phyloP scores from a whole-genome alignment of 2,797 vertebrate species.

The Dendrocincla fuliginosa region DNA sequence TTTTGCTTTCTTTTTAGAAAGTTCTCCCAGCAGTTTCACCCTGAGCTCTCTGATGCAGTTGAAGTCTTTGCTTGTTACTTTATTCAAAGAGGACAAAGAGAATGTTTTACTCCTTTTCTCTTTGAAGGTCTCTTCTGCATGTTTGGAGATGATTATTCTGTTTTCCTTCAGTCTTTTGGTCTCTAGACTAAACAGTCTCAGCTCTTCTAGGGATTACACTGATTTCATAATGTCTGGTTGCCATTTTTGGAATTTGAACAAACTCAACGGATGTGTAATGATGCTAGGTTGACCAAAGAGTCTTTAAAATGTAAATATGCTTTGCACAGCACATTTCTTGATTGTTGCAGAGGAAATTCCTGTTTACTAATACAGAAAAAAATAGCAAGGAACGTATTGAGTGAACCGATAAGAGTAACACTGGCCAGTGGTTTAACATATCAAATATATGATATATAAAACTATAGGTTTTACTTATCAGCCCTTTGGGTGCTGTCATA shows the following conservation, averaged over 20 bases:
- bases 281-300: not conserved
- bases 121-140: conserved; percentile 8
- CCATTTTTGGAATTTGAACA: conserved; percentile 7
- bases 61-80: not conserved
- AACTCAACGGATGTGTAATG: not conserved
- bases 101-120: not conserved
- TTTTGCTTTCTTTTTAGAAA: not conserved
- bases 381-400: not conserved
- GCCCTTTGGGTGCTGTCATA: not conserved
- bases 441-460: not conserved
- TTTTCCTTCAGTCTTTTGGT: not conserved
- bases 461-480: not conserved
- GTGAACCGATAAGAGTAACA: not conserved
- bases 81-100: not conserved
- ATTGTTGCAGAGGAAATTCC: not conserved
- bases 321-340: not conserved
- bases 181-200: conserved; percentile 50
- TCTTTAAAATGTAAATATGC: conserved; percentile 26
- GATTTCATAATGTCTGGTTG: conserved; percentile 22
- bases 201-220: not conserved
- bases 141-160: conserved; percentile 31
- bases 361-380: not conserved
- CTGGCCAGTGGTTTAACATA: not conserved
- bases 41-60: not conserved
- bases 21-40: not conserved